These are phyloP conservation scores for Pristionchus mayeri DNA, from an alignment of 2,888 invertebrate genomes.

Conservation along the genomic window DNA sequence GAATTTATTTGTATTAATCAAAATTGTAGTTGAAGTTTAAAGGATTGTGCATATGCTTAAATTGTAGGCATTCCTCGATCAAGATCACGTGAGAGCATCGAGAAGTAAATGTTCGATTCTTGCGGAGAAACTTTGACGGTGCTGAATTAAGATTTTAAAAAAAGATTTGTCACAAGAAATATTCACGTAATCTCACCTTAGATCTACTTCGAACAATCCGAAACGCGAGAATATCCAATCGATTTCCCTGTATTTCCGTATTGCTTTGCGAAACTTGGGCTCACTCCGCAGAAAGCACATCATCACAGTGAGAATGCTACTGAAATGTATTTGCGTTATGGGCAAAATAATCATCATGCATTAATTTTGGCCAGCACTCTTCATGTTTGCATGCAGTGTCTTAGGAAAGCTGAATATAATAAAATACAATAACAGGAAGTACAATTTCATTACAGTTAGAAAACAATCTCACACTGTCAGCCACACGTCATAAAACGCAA, in stretches of 20 bases:
- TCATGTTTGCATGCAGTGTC: neutral
- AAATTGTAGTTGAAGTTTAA: too few species aligned
- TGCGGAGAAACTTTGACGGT: neutral
- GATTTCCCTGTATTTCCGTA: neutral
- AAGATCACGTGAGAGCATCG: neutral
- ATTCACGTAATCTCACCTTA: neutral
- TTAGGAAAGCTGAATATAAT: neutral
- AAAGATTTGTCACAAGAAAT: neutral
- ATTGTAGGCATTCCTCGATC: too few species aligned
- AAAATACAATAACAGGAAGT: too few species aligned
- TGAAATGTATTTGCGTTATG: neutral
- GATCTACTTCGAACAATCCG: neutral
- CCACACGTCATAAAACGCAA: neutral
- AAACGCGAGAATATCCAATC: neutral
- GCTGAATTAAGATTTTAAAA: neutral
- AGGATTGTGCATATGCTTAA: too few species aligned
- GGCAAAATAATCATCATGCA: too few species aligned
- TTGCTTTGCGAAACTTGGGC: neutral
- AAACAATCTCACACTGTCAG: neutral
- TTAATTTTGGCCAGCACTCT: neutral
- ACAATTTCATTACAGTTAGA: too few species aligned
- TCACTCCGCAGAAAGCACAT: neutral
- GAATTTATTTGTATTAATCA: too few species aligned
- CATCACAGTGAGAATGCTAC: neutral
- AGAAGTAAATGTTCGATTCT: neutral